Evolutionary conservation across 2,888 invertebrate species (phyloP), one percentile per base, ranked within the genome.

Genomic region (Harpagoxenus sublaevis): DNA sequence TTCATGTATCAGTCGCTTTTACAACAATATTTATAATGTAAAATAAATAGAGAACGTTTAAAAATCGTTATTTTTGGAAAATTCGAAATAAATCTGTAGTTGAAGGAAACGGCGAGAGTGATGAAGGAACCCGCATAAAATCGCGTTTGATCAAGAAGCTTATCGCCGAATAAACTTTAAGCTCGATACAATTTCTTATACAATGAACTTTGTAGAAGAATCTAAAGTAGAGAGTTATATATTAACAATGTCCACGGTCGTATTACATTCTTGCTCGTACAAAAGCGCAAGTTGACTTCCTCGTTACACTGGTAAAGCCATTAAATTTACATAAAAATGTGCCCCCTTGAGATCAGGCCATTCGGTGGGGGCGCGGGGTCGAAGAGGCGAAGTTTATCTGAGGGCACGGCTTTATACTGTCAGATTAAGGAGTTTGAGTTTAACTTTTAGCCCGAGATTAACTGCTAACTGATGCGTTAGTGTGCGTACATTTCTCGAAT

Each of bases 241-340:
- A 81, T 81, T 81, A 81, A 39, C 79, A 53, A 81, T 60, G 81
- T 60, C 75, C 75, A 84, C 73, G 89, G 86, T 89, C 87, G 87
- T 57, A 71, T 88, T 88, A 88, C 84, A 57, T 45, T 66, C 87
- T 85, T 84, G 83, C 78, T 74, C 77, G 84, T 81, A 84, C 86
- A 88, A 90, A 78, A 89, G 83, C 83, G 86, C 83, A 51, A 78
- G 65, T 86, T 71, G 74, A 78, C 75, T 84, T 82, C 85, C 86
- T 74, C 84, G 79, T 90, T 88, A 90, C 83, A 84, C 75, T 65
- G 60, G 65, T 78, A 74, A 60, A 74, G 78, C 84, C 88, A 86
- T 90, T 90, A 88, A 88, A 90, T 90, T 90, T 90, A 73, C 90
- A 90, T 90, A 89, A 90, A 90, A 90, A 87, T 90, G 84, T 77